phyloP scores from a whole-genome alignment of 2,113 vertebrate genomes.

The Castor canadensis region DNA sequence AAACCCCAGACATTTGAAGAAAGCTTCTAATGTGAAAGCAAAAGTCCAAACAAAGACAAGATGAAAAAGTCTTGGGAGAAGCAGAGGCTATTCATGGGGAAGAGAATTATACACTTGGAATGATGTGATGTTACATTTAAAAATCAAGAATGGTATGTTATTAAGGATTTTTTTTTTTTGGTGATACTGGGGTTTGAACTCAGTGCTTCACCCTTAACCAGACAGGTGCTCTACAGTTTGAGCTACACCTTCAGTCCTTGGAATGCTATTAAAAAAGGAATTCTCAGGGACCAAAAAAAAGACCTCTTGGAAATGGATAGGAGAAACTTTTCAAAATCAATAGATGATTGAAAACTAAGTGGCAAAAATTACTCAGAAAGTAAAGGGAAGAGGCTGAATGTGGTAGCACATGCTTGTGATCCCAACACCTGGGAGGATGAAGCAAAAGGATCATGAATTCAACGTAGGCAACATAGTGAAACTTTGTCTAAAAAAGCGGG shows the following conservation, averaged over 20 bases:
- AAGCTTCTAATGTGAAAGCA: neutral
- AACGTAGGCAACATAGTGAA: neutral
- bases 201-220: no score
- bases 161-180: no score
- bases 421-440: neutral
- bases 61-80: neutral
- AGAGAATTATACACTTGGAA: neutral
- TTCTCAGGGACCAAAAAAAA: neutral
- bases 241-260: no score
- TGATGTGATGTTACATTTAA: neutral
- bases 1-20: neutral
- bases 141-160: neutral
- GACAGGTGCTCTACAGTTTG: no score
- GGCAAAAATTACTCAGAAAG: constrained; percentile 6
- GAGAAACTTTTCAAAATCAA: neutral
- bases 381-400: neutral
- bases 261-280: neutral
- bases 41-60: neutral
- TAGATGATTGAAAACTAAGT: neutral
- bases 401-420: neutral
- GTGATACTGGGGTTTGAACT: no score
- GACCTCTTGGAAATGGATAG: neutral
- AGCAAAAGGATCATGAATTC: neutral
- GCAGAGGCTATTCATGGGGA: neutral
- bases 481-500: no score